Conservation (phyloP, 1,140 invertebrate genomes). For the Caerostris darwini region DNA sequence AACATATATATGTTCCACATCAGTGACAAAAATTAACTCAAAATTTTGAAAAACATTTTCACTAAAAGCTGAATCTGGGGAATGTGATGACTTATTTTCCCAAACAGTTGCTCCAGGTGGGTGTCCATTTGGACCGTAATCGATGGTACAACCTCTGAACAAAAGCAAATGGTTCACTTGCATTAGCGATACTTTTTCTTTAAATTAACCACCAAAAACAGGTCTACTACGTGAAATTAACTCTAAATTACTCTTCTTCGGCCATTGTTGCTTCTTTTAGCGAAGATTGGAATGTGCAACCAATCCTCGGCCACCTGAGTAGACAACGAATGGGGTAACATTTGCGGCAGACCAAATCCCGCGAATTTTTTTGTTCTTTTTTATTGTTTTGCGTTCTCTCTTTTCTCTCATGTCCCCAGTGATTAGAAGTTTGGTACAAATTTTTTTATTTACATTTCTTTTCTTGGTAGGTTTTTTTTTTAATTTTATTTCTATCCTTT, state of each 20-base stretch:
- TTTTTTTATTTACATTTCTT: neutral
- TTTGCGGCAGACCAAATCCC: constrained; percentile 21
- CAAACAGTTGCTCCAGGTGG: constrained; percentile 11
- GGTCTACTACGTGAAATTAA: constrained; percentile 38
- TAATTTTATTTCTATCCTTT: neutral
- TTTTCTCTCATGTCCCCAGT: neutral
- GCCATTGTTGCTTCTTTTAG: neutral
- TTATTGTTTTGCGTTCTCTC: neutral
- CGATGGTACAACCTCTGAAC: constrained; percentile 13
- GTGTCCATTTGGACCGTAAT: neutral
- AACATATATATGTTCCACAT: too few species aligned
- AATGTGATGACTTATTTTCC: neutral
- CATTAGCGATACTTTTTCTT: constrained; percentile 18
- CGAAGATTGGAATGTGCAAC: neutral
- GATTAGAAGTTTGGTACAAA: neutral
- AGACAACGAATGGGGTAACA: neutral
- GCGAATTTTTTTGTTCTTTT: neutral
- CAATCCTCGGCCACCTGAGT: constrained; percentile 37
- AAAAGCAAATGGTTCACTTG: constrained; percentile 10
- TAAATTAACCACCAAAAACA: constrained; percentile 36
- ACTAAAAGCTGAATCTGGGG: neutral
- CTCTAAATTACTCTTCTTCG: constrained; percentile 28
- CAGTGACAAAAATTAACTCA: too few species aligned
- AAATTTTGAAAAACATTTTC: too few species aligned
- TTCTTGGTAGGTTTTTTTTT: neutral